Percentiles rank a stretch among this genome's conserved stretches.
These are phyloP conservation scores for Mythimna pallens DNA, from an alignment of 2,888 invertebrate species.

Conservation along the genomic window DNA sequence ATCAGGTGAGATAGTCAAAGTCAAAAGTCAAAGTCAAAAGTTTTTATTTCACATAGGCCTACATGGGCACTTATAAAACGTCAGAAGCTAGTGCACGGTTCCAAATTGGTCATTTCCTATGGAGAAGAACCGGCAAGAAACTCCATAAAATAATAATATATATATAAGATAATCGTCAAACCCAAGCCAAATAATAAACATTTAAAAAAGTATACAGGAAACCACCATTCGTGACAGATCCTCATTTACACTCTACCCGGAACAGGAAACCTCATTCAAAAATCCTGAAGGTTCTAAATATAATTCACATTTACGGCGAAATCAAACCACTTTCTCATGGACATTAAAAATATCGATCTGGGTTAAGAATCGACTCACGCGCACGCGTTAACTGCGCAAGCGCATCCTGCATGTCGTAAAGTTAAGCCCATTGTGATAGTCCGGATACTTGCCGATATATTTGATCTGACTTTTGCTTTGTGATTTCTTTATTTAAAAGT, in stretches of 20 bases:
- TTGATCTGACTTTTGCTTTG: conserved; percentile 33
- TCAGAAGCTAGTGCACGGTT: too few relatives aligned
- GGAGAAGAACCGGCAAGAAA: too few relatives aligned
- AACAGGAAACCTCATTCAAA: conserved; percentile 42
- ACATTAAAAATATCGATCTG: conserved; percentile 63
- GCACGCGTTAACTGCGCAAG: conserved; percentile 61
- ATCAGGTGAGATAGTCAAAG: too few relatives aligned
- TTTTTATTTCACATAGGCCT: too few relatives aligned
- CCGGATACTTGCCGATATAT: conserved; percentile 60
- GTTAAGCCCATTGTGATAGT: conserved; percentile 48
- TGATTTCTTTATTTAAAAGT: conserved; percentile 33
- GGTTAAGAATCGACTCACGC: conserved; percentile 70
- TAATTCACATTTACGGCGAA: conserved; percentile 43
- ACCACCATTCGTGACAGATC: not conserved
- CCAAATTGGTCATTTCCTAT: too few relatives aligned
- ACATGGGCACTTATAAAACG: too few relatives aligned
- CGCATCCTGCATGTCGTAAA: conserved; percentile 61
- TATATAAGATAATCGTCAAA: too few relatives aligned
- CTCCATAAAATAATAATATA: too few relatives aligned
- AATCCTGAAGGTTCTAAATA: conserved; percentile 42
- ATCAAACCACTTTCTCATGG: conserved; percentile 55
- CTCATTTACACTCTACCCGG: conserved; percentile 29
- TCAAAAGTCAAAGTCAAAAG: too few relatives aligned
- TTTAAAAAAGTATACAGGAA: conserved; percentile 8
- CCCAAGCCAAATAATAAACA: too few relatives aligned